A percentile compares a stretch with the other conserved stretches of the same genome.
phyloP scores from a whole-genome alignment of 2,888 invertebrate genomes.

The Caenorhabditis doughertyi region DNA sequence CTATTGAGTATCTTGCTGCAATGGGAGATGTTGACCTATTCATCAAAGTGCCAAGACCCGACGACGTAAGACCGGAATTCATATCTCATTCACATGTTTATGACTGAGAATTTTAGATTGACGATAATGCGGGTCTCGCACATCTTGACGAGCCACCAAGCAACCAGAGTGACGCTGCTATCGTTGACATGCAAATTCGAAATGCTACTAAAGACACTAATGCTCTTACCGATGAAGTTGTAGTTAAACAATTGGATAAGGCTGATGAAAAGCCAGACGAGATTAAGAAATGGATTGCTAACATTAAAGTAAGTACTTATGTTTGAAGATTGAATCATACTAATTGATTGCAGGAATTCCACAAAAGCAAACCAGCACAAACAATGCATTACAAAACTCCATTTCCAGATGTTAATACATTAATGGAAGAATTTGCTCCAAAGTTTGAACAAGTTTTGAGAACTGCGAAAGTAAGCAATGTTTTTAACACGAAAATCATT shows the following conservation, averaged over 20 bases:
- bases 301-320: conserved; percentile 71
- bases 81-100: conserved; percentile 47
- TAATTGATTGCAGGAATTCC: conserved; percentile 88
- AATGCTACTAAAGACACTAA: conserved; percentile 86
- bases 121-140: conserved; percentile 80
- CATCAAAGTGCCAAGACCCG: conserved; percentile 91
- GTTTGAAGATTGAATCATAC: conserved; percentile 82
- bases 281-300: conserved; percentile 94
- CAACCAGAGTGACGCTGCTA: conserved; percentile 95
- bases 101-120: conserved; percentile 70
- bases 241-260: conserved; percentile 89
- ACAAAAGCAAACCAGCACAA: conserved; percentile 92
- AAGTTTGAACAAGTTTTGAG: conserved; percentile 90
- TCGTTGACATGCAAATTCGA: conserved; percentile 93
- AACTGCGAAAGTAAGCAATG: conserved; percentile 82
- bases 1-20: conserved; percentile 97
- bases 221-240: conserved; percentile 71
- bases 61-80: conserved; percentile 83
- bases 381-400: conserved; percentile 90
- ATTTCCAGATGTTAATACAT: conserved; percentile 94
- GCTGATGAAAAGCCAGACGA: conserved; percentile 89
- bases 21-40: conserved; percentile 99
- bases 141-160: conserved; percentile 92
- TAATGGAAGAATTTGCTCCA: conserved; percentile 97
- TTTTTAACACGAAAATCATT: background rate